phyloP scores from a whole-genome alignment of 1,140 invertebrate species.

The Cyclargus thomasi region DNA sequence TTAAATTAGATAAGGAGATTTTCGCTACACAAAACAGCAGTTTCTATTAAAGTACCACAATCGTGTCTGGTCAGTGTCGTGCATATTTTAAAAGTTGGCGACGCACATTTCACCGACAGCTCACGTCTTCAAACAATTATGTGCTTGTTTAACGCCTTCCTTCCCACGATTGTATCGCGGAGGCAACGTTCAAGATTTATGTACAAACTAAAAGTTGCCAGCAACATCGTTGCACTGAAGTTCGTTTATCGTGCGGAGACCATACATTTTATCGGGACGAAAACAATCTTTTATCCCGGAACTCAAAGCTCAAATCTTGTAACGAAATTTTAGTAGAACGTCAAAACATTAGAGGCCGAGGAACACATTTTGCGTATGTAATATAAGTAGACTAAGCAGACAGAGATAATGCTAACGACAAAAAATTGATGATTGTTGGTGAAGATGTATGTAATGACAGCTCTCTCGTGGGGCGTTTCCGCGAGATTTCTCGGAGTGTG shows the following conservation, averaged over 20 bases:
- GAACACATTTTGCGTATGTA: too few species aligned
- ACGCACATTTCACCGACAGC: slow-evolving; percentile 46
- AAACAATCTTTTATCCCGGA: too few species aligned
- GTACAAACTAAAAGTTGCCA: slow-evolving; percentile 28
- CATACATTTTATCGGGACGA: too few species aligned
- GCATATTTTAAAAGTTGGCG: slow-evolving; percentile 31
- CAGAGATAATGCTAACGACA: slow-evolving; percentile 22
- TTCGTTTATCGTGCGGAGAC: too few species aligned
- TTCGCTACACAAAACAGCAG: neutral
- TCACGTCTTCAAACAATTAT: slow-evolving; percentile 59
- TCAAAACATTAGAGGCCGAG: too few species aligned
- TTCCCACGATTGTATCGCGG: slow-evolving; percentile 63
- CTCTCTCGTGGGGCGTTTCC: slow-evolving; percentile 5
- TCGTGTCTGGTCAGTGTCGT: slow-evolving; percentile 27
- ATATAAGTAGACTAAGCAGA: slow-evolving; percentile 15
- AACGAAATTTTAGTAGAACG: too few species aligned
- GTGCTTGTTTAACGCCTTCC: slow-evolving; percentile 51
- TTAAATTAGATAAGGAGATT: neutral
- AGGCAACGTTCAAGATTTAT: slow-evolving; percentile 48
- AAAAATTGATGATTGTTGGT: slow-evolving; percentile 16
- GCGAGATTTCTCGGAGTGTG: neutral
- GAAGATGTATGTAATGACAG: slow-evolving; percentile 12
- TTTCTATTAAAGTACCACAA: neutral
- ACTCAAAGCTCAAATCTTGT: too few species aligned
- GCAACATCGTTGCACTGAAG: too few species aligned